Conservation (phyloP, 2,797 vertebrate genomes). For the Champsocephalus gunnari region DNA sequence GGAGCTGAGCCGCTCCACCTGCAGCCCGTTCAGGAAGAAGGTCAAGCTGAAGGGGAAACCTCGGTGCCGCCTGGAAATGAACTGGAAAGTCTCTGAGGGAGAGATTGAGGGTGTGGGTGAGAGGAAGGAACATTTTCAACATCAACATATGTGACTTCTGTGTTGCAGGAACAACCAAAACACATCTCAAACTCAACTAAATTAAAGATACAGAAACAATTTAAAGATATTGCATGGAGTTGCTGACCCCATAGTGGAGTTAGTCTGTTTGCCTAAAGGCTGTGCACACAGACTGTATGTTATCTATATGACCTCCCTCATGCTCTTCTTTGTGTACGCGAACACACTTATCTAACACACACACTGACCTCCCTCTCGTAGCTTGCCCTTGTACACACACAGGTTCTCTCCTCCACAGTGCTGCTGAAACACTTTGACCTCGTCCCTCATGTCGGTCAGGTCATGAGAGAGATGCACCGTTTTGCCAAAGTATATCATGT, state of each 20-base stretch:
- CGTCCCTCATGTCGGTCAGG: slow-evolving; percentile 84
- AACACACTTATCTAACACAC: not conserved
- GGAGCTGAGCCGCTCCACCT: slow-evolving; percentile 93
- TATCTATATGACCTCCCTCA: not conserved
- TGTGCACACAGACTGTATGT: slow-evolving; percentile 1
- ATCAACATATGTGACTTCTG: not conserved
- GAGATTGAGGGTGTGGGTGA: slow-evolving; percentile 1
- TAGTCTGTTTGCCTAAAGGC: not conserved
- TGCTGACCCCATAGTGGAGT: not conserved
- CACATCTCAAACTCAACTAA: not conserved
- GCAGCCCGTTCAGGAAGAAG: slow-evolving; percentile 93
- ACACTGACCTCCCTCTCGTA: slow-evolving; percentile 90
- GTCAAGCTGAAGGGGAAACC: slow-evolving; percentile 98
- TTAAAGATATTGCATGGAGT: not conserved
- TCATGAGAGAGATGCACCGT: slow-evolving; percentile 86
- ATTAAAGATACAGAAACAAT: not conserved
- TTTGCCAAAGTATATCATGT: slow-evolving; percentile 93
- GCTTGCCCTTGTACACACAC: slow-evolving; percentile 91
- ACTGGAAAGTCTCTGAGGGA: slow-evolving; percentile 90
- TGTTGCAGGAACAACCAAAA: not conserved
- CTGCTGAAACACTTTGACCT: slow-evolving; percentile 94
- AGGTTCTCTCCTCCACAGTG: slow-evolving; percentile 97
- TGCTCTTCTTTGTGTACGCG: not conserved
- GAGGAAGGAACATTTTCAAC: not conserved
- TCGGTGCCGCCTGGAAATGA: slow-evolving; percentile 90